Evolutionary conservation across 2,797 vertebrate genomes (phyloP), one percentile per base, ranked within the genome.

Genomic region (Takifugu ocellatus): DNA sequence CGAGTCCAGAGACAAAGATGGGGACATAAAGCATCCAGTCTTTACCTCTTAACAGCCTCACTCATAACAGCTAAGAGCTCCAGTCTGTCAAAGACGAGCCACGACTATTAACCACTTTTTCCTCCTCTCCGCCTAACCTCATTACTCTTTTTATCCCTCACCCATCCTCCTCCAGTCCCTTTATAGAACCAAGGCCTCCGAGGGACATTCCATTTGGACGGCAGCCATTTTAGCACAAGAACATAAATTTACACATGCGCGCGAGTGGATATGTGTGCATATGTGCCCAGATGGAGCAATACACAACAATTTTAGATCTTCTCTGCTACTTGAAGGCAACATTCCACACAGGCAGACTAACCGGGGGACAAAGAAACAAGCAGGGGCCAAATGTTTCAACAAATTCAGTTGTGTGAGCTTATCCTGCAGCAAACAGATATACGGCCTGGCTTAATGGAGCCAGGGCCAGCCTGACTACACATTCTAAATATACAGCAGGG

Each of bases 181-280:
- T 87, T 86, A 84, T 82, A 78, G 79, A 84, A 83, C 67, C 68
- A 68, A 81, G 77, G 81, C 82, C 85, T 87, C 80, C 21, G 47
- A 85, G 84, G 86, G 81, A 86, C 85, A 80, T 77, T 85, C 69
- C 68, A 74, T 81, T 89, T 90, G 88, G 84, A 90, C n/a, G 59
- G 83, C 77, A 81, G 85, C 86, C 87, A 88, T 87, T 73, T 84
- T 81, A 81, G 78, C 68, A 77, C 69, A 81, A 81, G 74, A 87
- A 79, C 75, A 74, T 84, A 79, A 73, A 83, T 82, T 79, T 81
- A 81, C 80, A 81, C 76, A 79, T 49, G 61, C 58, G 51, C 48
- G 39, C 50, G 61, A 58, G 56, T 66, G 45, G 61, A 50, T 50
- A 27, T 70, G 15, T 31, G 46, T 65, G 72, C 61, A 69, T 77